Conservation (phyloP, 2,113 vertebrate genomes). For the Ginglymostoma cirratum region DNA sequence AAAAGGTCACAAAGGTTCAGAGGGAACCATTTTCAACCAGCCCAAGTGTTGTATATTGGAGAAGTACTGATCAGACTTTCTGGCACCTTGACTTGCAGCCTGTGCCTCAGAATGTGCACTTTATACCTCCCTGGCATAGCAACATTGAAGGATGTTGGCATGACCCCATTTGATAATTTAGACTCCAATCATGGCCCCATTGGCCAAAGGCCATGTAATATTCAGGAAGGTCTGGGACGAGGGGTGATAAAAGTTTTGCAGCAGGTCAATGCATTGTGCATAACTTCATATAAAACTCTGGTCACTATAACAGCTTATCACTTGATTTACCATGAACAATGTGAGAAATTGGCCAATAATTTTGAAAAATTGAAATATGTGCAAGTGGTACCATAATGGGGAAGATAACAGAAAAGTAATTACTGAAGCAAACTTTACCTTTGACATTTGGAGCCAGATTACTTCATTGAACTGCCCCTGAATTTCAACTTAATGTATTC, state of each 20-base stretch:
- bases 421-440: constrained; percentile 28
- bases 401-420: constrained; percentile 26
- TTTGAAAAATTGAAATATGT: constrained; percentile 13
- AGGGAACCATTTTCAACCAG: no score
- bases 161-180: no score
- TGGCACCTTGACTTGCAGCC: no score
- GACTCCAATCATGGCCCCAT: no score
- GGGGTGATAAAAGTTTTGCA: background rate
- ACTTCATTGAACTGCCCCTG: background rate
- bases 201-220: no score
- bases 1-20: no score
- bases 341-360: background rate
- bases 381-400: background rate
- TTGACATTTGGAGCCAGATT: constrained; percentile 30
- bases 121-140: no score
- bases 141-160: no score
- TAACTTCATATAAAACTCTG: background rate
- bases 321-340: background rate
- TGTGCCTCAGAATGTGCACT: no score
- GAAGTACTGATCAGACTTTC: no score
- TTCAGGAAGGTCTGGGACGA: no score
- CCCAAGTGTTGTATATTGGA: no score
- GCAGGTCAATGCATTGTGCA: background rate
- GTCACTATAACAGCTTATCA: background rate
- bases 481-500: constrained; percentile 30